A percentile compares a stretch with the other conserved stretches of the same genome.
Conservation (phyloP, 2,113 vertebrate species). For the Brachyistius frenatus region DNA sequence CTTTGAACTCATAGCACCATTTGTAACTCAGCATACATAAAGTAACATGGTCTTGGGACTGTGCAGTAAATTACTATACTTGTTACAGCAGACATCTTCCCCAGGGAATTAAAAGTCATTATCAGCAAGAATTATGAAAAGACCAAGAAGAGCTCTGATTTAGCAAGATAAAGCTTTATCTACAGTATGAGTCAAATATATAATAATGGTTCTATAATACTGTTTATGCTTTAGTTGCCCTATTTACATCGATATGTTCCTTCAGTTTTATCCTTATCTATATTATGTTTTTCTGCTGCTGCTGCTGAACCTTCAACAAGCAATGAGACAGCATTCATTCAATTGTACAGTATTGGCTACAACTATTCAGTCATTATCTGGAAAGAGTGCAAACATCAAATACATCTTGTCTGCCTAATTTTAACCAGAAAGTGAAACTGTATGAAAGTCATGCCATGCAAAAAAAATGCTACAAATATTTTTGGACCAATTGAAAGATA, state of each 20-base stretch:
- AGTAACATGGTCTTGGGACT: background rate
- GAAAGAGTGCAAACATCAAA: too few species aligned
- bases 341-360: too few species aligned
- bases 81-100: background rate
- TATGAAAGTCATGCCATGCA: too few species aligned
- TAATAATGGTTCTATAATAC: background rate
- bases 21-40: slow-evolving; percentile 11
- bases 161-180: too few species aligned
- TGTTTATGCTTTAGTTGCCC: background rate
- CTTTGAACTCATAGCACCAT: background rate
- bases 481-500: too few species aligned
- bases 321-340: background rate
- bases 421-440: too few species aligned
- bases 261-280: background rate
- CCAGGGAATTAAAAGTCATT: background rate
- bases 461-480: too few species aligned
- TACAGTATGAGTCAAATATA: background rate
- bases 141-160: too few species aligned
- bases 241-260: slow-evolving; percentile 4
- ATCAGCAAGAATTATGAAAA: too few species aligned
- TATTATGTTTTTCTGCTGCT: background rate
- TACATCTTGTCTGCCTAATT: too few species aligned
- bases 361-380: too few species aligned
- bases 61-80: background rate
- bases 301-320: background rate